Evolutionary conservation across 2,797 vertebrate species (phyloP), one percentile per base, ranked within the genome.

Genomic region (Champsocephalus gunnari): DNA sequence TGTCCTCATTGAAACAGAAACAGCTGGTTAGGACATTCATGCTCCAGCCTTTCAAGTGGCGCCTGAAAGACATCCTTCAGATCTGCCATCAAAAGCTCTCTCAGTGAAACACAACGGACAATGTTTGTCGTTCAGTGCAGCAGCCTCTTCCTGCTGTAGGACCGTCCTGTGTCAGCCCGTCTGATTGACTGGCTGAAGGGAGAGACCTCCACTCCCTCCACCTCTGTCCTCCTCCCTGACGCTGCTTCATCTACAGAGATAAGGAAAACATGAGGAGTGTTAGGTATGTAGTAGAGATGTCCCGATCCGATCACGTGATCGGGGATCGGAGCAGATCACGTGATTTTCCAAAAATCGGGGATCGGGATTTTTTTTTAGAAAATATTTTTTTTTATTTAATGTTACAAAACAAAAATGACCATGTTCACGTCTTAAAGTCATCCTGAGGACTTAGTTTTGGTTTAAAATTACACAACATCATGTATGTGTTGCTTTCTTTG

Each of bases 71-170:
- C n/a, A 3, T 73, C 24, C 59, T 80, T 83, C 54, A 84, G 47
- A 38, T 49, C 44, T 51, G 60, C 61, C 59, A 53, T 77, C 65
- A 71, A 76, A 74, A 53, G 66, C 49, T 6, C 34, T 11, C 5
- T 6, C 14, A 83, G 73, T 53, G 1, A 49, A 47, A 55, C 38
- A 47, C 53, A 38, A 44, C 0, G 54, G 45, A 53, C 13, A 4
- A 3, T n/a, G 16, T 55, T 11, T 13, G 24, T 6, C 51, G 19
- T 10, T 91, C 83, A 94, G 44, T 87, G 86, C 12, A 97, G 88
- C 41, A 98, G 93, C 75, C 96, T 96, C 92, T 97, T 99, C 81
- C 97, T 94, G 41, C 95, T 96, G 81, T 95, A 97, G 17, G 90
- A 95, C 83, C 89, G 95, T 74, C 88, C 89, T 32, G 90, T 63